These are phyloP conservation scores for Podarcis lilfordi DNA, from an alignment of 2,797 vertebrate genomes.

Conservation along the genomic window DNA sequence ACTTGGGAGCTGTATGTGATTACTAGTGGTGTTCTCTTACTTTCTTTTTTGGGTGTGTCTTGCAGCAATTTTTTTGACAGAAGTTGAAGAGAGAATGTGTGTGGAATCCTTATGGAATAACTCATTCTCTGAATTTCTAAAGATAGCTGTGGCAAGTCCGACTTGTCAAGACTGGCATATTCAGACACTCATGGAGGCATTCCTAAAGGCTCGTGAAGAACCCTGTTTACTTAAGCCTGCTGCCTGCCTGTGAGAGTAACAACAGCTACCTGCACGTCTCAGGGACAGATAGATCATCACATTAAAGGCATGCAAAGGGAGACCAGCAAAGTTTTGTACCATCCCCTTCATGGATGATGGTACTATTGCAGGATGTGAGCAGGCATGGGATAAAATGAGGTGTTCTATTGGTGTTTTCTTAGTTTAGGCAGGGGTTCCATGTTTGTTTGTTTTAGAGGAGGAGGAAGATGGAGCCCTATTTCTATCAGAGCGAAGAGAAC, in stretches of 20 bases:
- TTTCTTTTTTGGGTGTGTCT: too few species aligned
- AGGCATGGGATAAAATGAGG: not conserved
- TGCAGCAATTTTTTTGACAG: not conserved
- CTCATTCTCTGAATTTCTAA: not conserved
- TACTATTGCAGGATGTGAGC: not conserved
- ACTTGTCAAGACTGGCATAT: too few species aligned
- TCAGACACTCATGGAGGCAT: not conserved
- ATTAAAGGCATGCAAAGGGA: too few species aligned
- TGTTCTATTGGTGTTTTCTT: not conserved
- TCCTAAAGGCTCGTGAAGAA: not conserved
- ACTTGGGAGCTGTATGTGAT: too few species aligned
- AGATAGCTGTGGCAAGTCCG: not conserved
- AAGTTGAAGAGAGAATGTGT: not conserved
- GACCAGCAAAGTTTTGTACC: not conserved
- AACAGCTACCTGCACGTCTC: not conserved
- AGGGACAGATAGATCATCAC: not conserved
- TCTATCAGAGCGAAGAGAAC: not conserved
- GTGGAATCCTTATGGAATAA: too few species aligned
- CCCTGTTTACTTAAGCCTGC: not conserved
- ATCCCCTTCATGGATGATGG: not conserved
- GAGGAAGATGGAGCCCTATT: not conserved
- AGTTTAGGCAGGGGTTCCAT: not conserved
- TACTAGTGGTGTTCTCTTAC: too few species aligned
- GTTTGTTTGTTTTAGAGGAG: too few species aligned
- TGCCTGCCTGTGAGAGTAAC: not conserved